A percentile compares a stretch with the other conserved stretches of the same genome.
These are phyloP conservation scores for Halcyon chelicuti DNA, from an alignment of 2,797 vertebrate species.

Conservation along the genomic window DNA sequence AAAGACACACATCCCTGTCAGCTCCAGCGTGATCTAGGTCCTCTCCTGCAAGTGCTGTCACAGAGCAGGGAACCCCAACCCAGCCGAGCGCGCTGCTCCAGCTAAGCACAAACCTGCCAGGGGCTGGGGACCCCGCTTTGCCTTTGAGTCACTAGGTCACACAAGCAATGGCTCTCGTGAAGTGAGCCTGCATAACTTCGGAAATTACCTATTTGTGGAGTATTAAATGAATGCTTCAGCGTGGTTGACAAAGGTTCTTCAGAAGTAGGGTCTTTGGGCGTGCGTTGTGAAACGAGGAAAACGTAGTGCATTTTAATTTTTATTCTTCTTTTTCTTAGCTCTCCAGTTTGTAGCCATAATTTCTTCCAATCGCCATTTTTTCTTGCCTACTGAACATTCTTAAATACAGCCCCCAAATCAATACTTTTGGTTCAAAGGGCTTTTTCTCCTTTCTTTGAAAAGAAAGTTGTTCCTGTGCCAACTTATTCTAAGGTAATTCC, in stretches of 20 bases:
- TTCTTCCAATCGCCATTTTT: neutral
- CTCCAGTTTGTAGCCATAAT: neutral
- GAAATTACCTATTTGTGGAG: neutral
- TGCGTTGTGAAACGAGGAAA: neutral
- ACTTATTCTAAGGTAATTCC: neutral
- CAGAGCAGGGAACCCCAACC: neutral
- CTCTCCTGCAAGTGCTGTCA: neutral
- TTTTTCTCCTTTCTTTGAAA: neutral
- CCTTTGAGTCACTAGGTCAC: neutral
- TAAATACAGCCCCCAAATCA: neutral
- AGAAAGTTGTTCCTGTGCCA: neutral
- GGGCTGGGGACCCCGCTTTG: neutral
- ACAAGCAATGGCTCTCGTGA: neutral
- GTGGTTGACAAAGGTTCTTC: neutral
- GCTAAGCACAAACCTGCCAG: accelerated
- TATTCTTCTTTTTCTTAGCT: neutral
- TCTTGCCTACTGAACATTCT: neutral
- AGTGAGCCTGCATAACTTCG: neutral
- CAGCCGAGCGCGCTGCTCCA: neutral
- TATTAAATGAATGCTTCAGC: neutral
- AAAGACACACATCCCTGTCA: neutral
- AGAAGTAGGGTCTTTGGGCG: neutral
- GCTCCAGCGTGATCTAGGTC: accelerated
- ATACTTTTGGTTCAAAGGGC: neutral
- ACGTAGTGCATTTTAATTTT: neutral